Base-by-base conservation (phyloP, 2,797 vertebrate genomes). In the Tiaroga cobitis region DNA sequence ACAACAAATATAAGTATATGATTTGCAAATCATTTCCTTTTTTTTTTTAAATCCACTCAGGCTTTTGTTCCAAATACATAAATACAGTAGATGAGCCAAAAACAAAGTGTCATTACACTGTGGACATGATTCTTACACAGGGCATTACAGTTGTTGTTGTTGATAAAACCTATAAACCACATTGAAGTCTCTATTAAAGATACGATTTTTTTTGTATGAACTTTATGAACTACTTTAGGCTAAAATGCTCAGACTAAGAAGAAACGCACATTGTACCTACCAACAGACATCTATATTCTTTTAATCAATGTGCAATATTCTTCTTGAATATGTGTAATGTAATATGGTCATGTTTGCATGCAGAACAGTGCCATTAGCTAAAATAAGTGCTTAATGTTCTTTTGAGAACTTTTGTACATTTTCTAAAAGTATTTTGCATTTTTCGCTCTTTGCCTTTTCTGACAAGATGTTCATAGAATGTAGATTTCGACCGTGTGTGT, bases 311-410 rank as follows among this genome's bases (percentile, higher is more conserved):
- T 92, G 85, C 82, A 83, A 84, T 90, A 85, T 89, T 89, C 91
- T 86, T 91, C 91, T 80, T 86, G 49, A 82, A 82, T 93, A 87
- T 85, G 72, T 87, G 73, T 89, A 82, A 77, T 88, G 88, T 86
- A 78, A 67, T 82, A 59, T 81, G 79, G 46, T 59, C 89, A 91
- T 87, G 91, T 92, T 90, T 94, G 94, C 94, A 95, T 94, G 93
- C 90, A 83, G 75, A 85, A 91, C 68, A 95, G 95, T 97, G 94
- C 96, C 95, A 96, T 95, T 80, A 85, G 95, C 94, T 92, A 93
- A 87, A 95, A 26, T 82, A 96, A 95, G 93, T 96, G 95, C 94
- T 95, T 95, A 94, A 93, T 94, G 92, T 93, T 88, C 84, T 90
- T 78, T 63, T 76, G 89, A 80, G 88, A 89, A 85, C 77, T 90